These are phyloP conservation scores for Candidula unifasciata DNA, from an alignment of 2,888 invertebrate species.

Conservation along the genomic window DNA sequence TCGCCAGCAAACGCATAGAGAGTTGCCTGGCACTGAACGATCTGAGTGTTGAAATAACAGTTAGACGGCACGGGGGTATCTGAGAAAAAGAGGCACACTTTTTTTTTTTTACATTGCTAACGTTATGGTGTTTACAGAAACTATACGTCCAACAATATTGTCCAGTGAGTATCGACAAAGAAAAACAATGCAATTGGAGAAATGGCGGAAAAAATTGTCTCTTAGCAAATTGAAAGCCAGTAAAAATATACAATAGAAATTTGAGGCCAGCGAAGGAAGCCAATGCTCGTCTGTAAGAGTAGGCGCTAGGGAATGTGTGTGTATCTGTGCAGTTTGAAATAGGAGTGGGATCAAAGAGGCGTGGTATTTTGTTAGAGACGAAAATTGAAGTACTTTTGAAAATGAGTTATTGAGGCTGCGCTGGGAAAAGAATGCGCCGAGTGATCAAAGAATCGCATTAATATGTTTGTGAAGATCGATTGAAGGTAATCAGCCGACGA, in stretches of 20 bases:
- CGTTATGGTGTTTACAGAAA: no score
- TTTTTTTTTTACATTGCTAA: no score
- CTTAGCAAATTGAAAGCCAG: no score
- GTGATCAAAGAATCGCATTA: constrained; percentile 11
- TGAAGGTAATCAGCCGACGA: background rate
- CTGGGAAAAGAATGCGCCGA: background rate
- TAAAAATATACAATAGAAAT: background rate
- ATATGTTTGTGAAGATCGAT: background rate
- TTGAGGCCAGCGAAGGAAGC: background rate
- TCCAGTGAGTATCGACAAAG: background rate
- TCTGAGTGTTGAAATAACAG: no score
- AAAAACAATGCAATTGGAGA: background rate
- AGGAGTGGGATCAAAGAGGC: background rate
- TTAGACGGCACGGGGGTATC: no score
- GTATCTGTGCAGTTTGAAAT: background rate
- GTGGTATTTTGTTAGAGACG: background rate
- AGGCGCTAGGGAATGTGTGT: background rate
- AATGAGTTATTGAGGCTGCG: no score
- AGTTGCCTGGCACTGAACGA: no score
- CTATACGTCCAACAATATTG: no score
- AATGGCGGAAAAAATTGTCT: no score
- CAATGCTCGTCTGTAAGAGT: background rate
- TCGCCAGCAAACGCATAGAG: no score
- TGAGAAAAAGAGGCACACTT: no score
- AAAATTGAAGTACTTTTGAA: background rate